Conservation (phyloP, 2,888 invertebrate genomes). For the Scaptomyza cyrtandrae region DNA sequence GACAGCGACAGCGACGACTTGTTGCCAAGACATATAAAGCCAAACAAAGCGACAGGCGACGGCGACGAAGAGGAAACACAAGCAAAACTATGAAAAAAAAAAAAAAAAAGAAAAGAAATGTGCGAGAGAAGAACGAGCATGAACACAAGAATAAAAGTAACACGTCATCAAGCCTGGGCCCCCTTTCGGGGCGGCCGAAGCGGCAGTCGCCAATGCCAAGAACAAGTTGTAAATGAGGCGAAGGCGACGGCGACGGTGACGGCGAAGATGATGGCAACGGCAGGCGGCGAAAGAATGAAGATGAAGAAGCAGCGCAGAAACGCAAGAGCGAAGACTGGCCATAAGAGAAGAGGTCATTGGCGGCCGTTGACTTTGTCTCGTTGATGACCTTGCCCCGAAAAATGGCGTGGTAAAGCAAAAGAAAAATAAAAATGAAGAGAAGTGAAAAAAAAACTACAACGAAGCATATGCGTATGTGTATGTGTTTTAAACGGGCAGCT, state of each 20-base stretch:
- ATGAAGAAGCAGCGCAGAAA: conserved; percentile 35
- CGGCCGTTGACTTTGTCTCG: conserved; percentile 85
- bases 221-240: conserved; percentile 76
- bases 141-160: conserved; percentile 65
- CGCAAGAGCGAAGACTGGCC: conserved; percentile 41
- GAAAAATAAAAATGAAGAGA: conserved; percentile 21
- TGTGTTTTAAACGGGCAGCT: conserved; percentile 47
- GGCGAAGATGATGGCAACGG: conserved; percentile 18
- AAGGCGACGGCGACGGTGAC: background rate
- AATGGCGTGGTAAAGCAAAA: conserved; percentile 73
- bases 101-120: conserved; percentile 37
- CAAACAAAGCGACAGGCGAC: conserved; percentile 56
- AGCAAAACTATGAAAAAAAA: conserved; percentile 49
- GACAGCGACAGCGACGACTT: conserved; percentile 60
- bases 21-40: conserved; percentile 74
- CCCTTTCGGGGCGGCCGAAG: conserved; percentile 15
- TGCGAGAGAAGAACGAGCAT: conserved; percentile 41
- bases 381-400: conserved; percentile 85
- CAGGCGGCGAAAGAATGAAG: conserved; percentile 28
- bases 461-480: conserved; percentile 8
- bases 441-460: conserved; percentile 11
- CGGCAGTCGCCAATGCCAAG: conserved; percentile 60
- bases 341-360: conserved; percentile 83
- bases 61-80: conserved; percentile 66
- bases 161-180: conserved; percentile 72